These are phyloP conservation scores for Cephalopachus bancanus DNA, from an alignment of 2,797 vertebrate species.

Conservation along the genomic window DNA sequence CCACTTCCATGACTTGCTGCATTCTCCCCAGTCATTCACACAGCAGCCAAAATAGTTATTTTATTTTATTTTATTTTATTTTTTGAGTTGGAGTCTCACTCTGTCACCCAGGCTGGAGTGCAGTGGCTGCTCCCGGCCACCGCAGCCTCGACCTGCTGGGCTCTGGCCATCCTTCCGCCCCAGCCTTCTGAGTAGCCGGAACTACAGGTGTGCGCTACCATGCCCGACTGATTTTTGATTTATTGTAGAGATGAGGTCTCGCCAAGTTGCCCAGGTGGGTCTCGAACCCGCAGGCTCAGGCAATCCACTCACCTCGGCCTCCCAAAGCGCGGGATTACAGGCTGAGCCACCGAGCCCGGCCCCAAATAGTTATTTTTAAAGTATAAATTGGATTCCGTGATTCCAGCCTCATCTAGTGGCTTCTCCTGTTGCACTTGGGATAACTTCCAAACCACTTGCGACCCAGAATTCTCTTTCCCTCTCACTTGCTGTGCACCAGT, in stretches of 20 bases:
- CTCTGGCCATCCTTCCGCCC: neutral
- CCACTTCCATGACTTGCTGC: neutral
- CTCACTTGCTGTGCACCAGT: accelerated
- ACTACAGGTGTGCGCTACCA: neutral
- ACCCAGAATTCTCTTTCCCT: neutral
- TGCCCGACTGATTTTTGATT: neutral
- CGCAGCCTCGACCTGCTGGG: neutral
- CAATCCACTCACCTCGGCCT: neutral
- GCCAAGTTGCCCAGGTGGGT: neutral
- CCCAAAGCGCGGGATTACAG: neutral
- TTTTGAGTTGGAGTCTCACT: neutral
- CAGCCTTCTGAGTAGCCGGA: neutral
- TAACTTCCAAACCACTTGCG: neutral
- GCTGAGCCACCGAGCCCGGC: neutral
- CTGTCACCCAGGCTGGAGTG: neutral
- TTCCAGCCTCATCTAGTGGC: neutral
- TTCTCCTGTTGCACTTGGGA: neutral
- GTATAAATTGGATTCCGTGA: neutral
- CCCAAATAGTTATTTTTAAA: neutral
- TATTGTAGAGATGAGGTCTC: neutral
- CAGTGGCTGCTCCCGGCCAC: neutral
- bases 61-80: neutral
- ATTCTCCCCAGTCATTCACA: neutral
- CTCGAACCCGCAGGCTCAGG: neutral
- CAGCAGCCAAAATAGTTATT: neutral